Evolutionary conservation across 1,140 invertebrate genomes (phyloP).

Genomic region (Oncopodura yosiiana): DNA sequence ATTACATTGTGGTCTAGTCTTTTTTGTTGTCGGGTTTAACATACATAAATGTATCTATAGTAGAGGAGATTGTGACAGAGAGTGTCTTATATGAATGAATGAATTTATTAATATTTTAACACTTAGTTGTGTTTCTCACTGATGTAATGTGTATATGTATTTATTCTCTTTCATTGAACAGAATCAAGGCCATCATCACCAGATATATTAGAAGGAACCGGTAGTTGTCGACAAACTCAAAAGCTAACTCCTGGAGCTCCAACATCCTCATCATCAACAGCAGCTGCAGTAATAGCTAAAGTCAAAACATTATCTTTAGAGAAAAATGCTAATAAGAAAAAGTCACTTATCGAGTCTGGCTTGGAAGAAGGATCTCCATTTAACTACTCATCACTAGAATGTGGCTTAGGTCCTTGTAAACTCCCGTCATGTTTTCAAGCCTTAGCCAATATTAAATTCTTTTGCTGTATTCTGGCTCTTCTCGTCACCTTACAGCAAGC

Average conservation of each 20-base stretch:
- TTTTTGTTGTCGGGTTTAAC: no score
- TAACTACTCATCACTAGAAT: slow-evolving; percentile 5
- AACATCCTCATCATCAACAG: no score
- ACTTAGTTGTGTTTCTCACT: neutral
- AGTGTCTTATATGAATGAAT: no score
- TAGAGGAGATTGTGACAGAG: no score
- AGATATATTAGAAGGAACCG: neutral
- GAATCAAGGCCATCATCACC: slow-evolving; percentile 25
- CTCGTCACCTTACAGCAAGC: slow-evolving; percentile 83
- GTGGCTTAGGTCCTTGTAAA: slow-evolving; percentile 34
- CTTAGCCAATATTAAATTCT: slow-evolving; percentile 54
- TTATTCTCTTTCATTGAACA: neutral
- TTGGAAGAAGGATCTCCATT: slow-evolving; percentile 1
- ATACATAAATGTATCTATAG: no score
- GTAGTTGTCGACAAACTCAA: neutral
- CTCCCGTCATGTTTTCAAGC: slow-evolving; percentile 38
- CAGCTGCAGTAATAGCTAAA: no score
- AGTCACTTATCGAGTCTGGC: no score
- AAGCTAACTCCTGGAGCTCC: slow-evolving; percentile 7
- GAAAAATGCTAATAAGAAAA: no score
- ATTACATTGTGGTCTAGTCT: no score
- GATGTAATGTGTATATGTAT: neutral
- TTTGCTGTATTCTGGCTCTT: slow-evolving; percentile 82
- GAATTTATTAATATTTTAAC: no score
- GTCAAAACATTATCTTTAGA: no score